Evolutionary conservation across 2,113 vertebrate species (phyloP).

Genomic region (Sturnus vulgaris): DNA sequence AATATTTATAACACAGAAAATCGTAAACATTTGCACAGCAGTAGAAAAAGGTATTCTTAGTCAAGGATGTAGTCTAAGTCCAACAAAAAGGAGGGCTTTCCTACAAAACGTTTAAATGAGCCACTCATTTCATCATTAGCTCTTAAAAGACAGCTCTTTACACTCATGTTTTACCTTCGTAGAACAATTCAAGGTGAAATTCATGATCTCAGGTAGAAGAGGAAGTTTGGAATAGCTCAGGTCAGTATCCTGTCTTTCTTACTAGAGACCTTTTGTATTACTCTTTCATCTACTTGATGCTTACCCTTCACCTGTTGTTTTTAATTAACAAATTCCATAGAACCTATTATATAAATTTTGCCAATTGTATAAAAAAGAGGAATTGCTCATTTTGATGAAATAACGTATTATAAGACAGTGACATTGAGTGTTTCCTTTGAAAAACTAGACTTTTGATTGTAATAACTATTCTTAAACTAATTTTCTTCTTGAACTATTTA

Average conservation of each 20-base stretch:
- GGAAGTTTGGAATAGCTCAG: background rate
- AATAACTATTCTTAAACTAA: background rate
- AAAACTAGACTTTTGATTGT: background rate
- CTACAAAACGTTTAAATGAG: background rate
- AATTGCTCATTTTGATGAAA: background rate
- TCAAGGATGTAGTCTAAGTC: background rate
- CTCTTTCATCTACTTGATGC: background rate
- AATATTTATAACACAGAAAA: background rate
- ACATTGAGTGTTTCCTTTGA: background rate
- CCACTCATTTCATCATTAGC: background rate
- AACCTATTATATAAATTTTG: background rate
- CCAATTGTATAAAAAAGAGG: background rate
- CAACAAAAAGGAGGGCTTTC: background rate
- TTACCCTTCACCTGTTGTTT: background rate
- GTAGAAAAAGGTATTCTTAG: background rate
- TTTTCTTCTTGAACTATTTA: background rate
- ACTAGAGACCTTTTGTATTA: background rate
- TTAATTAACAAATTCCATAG: background rate
- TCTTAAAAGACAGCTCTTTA: background rate
- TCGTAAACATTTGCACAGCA: background rate
- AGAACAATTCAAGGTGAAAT: background rate
- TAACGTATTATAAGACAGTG: background rate
- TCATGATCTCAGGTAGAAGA: background rate
- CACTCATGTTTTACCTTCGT: background rate
- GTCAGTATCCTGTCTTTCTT: background rate